Evolutionary conservation across 2,888 invertebrate species (phyloP).

Genomic region (Eristalis pertinax): DNA sequence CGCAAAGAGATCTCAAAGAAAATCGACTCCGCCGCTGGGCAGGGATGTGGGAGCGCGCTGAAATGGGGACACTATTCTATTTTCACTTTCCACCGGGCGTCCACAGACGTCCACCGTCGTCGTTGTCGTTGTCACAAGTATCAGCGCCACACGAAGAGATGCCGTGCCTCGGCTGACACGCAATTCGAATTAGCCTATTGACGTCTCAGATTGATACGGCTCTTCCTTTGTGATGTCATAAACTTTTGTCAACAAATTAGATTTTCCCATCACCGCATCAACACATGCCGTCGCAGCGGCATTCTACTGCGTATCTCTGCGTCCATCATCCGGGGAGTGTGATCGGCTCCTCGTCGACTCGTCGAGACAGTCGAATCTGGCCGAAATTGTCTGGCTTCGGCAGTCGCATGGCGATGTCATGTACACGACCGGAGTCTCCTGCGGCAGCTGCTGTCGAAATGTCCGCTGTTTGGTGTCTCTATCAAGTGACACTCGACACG

Average conservation of each 20-base stretch:
- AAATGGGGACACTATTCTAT: slow-evolving; percentile 26
- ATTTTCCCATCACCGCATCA: neutral
- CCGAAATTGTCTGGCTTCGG: neutral
- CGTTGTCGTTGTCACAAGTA: neutral
- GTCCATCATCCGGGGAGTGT: neutral
- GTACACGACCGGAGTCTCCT: neutral
- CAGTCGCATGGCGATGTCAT: neutral
- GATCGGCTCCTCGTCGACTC: too few relatives aligned
- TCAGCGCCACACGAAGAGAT: neutral
- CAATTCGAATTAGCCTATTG: slow-evolving; percentile 44
- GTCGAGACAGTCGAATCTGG: neutral
- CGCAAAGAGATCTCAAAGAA: slow-evolving; percentile 13
- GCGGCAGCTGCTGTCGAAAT: slow-evolving; percentile 22
- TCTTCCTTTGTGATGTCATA: neutral
- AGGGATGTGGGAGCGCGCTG: neutral
- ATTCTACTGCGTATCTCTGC: neutral
- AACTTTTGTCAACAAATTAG: slow-evolving; percentile 1
- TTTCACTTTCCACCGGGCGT: neutral
- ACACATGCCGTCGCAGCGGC: neutral
- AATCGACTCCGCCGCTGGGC: neutral
- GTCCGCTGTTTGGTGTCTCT: slow-evolving; percentile 16
- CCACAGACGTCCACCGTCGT: too few relatives aligned
- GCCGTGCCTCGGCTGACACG: slow-evolving; percentile 13
- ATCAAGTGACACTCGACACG: slow-evolving; percentile 31
- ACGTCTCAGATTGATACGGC: slow-evolving; percentile 19